Base-by-base conservation (phyloP, 2,888 invertebrate species). In the Cheilosia grossa region DNA sequence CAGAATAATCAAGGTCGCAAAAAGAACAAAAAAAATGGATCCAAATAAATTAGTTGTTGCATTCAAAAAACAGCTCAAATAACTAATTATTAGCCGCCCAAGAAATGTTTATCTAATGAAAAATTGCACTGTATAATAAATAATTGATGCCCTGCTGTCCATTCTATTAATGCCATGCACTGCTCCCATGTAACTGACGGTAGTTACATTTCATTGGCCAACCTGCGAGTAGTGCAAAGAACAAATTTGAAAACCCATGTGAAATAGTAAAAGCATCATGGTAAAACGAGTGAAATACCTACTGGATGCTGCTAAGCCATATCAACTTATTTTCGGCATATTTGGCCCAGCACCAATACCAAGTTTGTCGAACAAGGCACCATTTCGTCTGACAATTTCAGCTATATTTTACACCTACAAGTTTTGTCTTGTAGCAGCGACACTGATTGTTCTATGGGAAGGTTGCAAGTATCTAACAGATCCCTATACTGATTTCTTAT, bases 261-360 rank as follows among this genome's bases (percentile, higher is more conserved):
- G 17, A 17, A 47, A 19, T 19, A 47, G 0, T 6, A 47, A 30
- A 6, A 33, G 15, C 4, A 10, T 2, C 7, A 67, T 80, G 74
- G 54, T 7, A 19, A 67, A 40, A 47, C 15, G 37, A 44, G 63
- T 67, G 2, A 17, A 42, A 27, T 56, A 56, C 44, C 24, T 82
- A 21, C 53, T 82, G 21, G 61, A 82, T 15, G 56, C 56, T n/a
- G 27, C 42, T 2, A 64, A 27, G 40, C 83, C 83, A 9, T 80
- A 80, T 27, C 80, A 80, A 40, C 9, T 74, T 13, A 13, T 83
- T 13, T 69, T 83, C 21, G 74, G 51, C 21, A 54, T 80, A 9
- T 74, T 51, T 51, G 83, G 83, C 40, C 66, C 74, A 56, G 69
- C 83, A 21, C 74, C 74, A 7, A 74, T 69, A 49, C 74, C 79